Evolutionary conservation across 1,140 invertebrate genomes (phyloP), one percentile per base, ranked within the genome.

Genomic region (Stratiolaelaps scimitus): DNA sequence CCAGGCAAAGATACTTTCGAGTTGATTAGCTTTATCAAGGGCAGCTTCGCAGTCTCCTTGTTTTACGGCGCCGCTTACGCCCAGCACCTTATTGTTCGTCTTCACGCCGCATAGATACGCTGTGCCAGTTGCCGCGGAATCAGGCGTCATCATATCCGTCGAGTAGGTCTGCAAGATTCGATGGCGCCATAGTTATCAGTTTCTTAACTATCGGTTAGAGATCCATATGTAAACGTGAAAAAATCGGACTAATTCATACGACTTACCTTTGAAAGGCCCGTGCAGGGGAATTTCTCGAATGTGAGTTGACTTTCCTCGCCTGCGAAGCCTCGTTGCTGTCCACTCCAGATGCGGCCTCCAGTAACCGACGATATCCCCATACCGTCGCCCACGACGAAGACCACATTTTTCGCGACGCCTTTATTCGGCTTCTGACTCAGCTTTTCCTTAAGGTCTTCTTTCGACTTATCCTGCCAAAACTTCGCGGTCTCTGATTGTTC

Each of bases 331-430:
- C 74, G 26, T n/a, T n/a, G n/a, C n/a, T n/a, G n/a, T n/a, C n/a
- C n/a, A n/a, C n/a, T n/a, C n/a, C 72, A 71, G 15, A 80, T 79
- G 66, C 92, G 79, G 0, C 86, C 82, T 0, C 90, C 88, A 0
- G 89, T 90, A 23, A 91, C 80, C 0, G 91, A 93, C 34, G 88
- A 84, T 0, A 88, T 81, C 7, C 91, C 90, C 91, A 97, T 94
- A 0, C 92, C 92, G 73, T 95, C 91, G 0, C 91, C 92, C 13
- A 95, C 77, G 72, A 95, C 94, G 0, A 95, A 69, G 23, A 95
- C 88, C 0, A 93, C 84, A 75, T 95, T 95, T 74, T 86, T 89
- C 0, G 92, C 92, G 0, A 76, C 72, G 0, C 80, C 78, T 1
- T 77, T 74, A 44, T 64, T 72, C 76, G 4, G 47, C 19, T 23